Percentiles rank a stretch among this genome's conserved stretches.
phyloP scores from a whole-genome alignment of 2,797 vertebrate genomes.

The Cheirogaleus major region DNA sequence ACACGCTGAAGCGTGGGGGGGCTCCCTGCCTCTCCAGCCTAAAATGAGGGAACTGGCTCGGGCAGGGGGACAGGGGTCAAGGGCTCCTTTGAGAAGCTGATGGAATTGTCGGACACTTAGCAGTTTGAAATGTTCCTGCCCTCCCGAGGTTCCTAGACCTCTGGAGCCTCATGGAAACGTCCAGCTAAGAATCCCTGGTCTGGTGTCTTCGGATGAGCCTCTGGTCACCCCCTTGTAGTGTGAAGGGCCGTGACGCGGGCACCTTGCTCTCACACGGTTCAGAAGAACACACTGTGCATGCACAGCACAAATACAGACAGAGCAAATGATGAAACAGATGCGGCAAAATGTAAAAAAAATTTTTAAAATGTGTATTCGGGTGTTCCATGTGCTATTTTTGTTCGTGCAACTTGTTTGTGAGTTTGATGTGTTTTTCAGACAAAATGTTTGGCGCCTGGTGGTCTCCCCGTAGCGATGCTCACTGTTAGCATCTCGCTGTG shows the following conservation, averaged over 20 bases:
- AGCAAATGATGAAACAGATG: not conserved
- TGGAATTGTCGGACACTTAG: not conserved
- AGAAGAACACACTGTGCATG: too few relatives aligned
- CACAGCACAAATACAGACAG: not conserved
- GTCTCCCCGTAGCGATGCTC: not conserved
- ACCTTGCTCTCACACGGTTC: not conserved
- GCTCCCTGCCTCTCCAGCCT: not conserved
- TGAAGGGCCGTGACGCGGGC: not conserved
- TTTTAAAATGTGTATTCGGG: too few relatives aligned
- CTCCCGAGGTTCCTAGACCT: not conserved
- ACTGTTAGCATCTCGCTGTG: not conserved
- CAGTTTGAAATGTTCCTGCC: not conserved
- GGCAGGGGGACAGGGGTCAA: not conserved
- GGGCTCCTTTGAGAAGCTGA: not conserved
- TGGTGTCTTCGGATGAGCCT: not conserved
- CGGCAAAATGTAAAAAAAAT: not conserved
- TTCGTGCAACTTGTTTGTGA: not conserved
- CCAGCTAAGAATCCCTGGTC: not conserved
- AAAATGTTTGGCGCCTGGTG: not conserved
- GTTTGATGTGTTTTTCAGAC: not conserved
- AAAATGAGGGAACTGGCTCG: not conserved
- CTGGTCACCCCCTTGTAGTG: not conserved
- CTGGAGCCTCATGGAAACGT: not conserved
- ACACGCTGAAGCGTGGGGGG: fast-evolving
- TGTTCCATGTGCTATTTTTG: not conserved